A percentile compares a stretch with the other conserved stretches of the same genome.
Evolutionary conservation across 1,140 invertebrate genomes (phyloP).

Genomic region (Mylabris phalerata): DNA sequence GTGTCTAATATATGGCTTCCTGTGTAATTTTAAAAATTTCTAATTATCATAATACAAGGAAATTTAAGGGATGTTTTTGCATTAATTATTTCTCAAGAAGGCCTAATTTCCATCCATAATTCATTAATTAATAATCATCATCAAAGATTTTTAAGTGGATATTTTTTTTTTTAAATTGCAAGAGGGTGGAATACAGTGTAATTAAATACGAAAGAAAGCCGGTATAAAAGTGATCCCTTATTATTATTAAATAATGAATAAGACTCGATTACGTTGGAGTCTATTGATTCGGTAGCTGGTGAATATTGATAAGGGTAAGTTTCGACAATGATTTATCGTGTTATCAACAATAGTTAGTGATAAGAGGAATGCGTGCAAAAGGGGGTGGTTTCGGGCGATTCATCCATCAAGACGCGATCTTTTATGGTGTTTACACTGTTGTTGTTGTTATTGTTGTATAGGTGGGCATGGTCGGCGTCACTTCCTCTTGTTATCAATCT

Average conservation of each 20-base stretch:
- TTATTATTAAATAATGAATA: no score
- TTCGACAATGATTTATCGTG: slow-evolving; percentile 28
- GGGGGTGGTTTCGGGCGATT: slow-evolving; percentile 23
- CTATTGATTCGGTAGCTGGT: no score
- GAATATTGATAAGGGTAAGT: neutral
- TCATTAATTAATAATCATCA: slow-evolving; percentile 9
- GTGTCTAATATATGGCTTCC: neutral
- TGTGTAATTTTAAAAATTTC: slow-evolving; percentile 1
- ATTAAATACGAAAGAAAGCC: no score
- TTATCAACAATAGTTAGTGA: slow-evolving; percentile 28
- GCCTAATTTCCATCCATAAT: slow-evolving; percentile 2
- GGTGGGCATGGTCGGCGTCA: slow-evolving; percentile 29
- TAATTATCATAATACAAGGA: neutral
- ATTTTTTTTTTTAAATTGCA: neutral
- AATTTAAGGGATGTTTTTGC: slow-evolving; percentile 4
- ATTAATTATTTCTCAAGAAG: slow-evolving; percentile 7
- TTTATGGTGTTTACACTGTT: neutral
- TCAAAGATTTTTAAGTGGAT: slow-evolving; percentile 7
- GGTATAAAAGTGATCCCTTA: no score
- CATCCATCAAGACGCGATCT: slow-evolving; percentile 32
- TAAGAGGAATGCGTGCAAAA: no score
- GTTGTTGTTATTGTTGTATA: slow-evolving; percentile 17
- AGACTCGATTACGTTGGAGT: no score
- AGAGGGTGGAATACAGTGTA: neutral
- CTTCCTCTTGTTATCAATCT: slow-evolving; percentile 37